Evolutionary conservation across 2,888 invertebrate species (phyloP).

Genomic region (Leptopilina drosophilae): DNA sequence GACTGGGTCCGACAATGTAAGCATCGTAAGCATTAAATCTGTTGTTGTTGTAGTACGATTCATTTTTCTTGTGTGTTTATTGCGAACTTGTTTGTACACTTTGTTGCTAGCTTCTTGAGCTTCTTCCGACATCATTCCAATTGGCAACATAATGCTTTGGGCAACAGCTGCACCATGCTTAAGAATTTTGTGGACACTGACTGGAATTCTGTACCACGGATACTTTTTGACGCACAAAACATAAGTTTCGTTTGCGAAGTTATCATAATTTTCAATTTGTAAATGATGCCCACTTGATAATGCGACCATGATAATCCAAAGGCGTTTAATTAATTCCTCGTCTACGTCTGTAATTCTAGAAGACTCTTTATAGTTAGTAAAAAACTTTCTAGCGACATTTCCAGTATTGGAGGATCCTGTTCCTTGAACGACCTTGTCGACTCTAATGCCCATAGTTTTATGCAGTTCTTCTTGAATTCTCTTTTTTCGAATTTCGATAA

Average conservation of each 20-base stretch:
- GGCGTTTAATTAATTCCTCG: too few relatives aligned
- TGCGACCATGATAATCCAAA: too few relatives aligned
- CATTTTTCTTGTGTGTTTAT: conserved; percentile 25
- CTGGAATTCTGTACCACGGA: conserved; percentile 37
- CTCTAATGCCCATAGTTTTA: too few relatives aligned
- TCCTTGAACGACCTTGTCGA: too few relatives aligned
- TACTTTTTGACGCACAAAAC: conserved; percentile 22
- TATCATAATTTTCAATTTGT: too few relatives aligned
- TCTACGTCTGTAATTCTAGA: too few relatives aligned
- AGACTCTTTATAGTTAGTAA: too few relatives aligned
- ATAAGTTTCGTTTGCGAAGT: not conserved
- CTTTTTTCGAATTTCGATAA: too few relatives aligned
- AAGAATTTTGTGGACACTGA: conserved; percentile 37
- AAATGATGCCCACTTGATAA: too few relatives aligned
- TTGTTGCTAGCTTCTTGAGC: conserved; percentile 51
- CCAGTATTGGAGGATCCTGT: too few relatives aligned
- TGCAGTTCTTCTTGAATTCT: too few relatives aligned
- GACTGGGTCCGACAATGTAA: conserved; percentile 23
- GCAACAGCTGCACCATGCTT: conserved; percentile 30
- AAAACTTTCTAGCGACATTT: too few relatives aligned
- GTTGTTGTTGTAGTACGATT: not conserved
- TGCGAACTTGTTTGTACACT: conserved; percentile 37
- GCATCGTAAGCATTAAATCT: conserved; percentile 28
- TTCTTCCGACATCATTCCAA: conserved; percentile 44
- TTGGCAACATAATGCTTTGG: conserved; percentile 46